Percentiles rank a stretch among this genome's conserved stretches.
phyloP scores from a whole-genome alignment of 2,888 invertebrate genomes.

The Bugula neritina region DNA sequence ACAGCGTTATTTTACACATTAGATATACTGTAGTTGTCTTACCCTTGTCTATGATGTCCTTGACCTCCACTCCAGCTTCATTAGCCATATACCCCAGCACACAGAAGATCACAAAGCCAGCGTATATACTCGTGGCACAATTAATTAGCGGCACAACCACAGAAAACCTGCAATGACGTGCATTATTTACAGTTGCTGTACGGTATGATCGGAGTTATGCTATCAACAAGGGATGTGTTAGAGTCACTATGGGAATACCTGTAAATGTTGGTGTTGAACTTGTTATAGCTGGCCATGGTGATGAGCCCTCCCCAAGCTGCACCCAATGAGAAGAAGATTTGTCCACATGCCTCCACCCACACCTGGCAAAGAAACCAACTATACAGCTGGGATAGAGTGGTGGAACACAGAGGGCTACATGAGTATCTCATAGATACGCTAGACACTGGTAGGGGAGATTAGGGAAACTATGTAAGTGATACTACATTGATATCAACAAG shows the following conservation, averaged over 20 bases:
- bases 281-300: conserved; percentile 48
- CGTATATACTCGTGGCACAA: conserved; percentile 40
- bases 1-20: no score
- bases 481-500: no score
- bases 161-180: conserved; percentile 40
- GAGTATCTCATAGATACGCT: no score
- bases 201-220: no score
- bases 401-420: no score
- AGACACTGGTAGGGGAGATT: no score
- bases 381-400: no score
- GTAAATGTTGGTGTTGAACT: conserved; percentile 43
- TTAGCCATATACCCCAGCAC: conserved; percentile 59
- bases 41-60: conserved; percentile 48
- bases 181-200: no score
- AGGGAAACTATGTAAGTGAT: no score
- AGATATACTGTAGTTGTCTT: no score
- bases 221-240: no score
- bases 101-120: conserved; percentile 44
- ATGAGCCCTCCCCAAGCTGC: conserved; percentile 50
- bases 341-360: conserved; percentile 53
- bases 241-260: conserved; percentile 36
- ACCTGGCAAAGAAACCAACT: no score
- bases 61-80: conserved; percentile 40
- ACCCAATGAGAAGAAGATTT: conserved; percentile 54
- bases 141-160: conserved; percentile 40